A percentile compares a stretch with the other conserved stretches of the same genome.
Evolutionary conservation across 2,797 vertebrate genomes (phyloP).

Genomic region (Zonotrichia albicollis): DNA sequence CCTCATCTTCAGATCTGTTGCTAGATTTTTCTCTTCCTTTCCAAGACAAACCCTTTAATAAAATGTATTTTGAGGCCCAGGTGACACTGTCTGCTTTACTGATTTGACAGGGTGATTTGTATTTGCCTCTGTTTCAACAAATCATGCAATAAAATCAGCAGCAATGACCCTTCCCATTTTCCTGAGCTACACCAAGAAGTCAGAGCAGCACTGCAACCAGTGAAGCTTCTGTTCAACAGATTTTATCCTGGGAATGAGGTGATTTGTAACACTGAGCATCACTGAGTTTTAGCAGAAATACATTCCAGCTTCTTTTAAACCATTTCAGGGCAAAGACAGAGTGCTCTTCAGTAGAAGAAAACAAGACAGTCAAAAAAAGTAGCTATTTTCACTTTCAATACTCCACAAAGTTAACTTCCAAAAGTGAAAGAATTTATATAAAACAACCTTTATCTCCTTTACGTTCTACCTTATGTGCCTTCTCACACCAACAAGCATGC

Average conservation of each 20-base stretch:
- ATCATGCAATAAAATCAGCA: neutral
- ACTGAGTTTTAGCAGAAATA: neutral
- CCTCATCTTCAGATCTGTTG: neutral
- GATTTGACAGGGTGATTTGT: neutral
- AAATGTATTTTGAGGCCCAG: neutral
- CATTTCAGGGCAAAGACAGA: neutral
- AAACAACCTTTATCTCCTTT: neutral
- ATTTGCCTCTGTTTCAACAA: slow-evolving; percentile 3
- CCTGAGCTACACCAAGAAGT: neutral
- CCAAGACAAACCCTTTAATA: neutral
- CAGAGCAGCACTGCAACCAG: neutral
- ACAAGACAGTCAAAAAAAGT: neutral
- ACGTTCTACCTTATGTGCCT: neutral
- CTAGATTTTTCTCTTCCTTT: neutral
- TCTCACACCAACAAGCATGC: neutral
- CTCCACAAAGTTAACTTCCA: neutral
- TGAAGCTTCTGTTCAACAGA: neutral
- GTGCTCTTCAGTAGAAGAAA: neutral
- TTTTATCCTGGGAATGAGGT: neutral
- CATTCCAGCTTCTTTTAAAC: neutral
- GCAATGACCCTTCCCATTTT: neutral
- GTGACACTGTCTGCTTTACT: neutral
- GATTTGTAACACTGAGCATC: neutral
- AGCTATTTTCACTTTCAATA: neutral
- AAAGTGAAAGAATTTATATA: neutral